phyloP scores from a whole-genome alignment of 1,140 invertebrate species.

The Sycophaga agraensis region DNA sequence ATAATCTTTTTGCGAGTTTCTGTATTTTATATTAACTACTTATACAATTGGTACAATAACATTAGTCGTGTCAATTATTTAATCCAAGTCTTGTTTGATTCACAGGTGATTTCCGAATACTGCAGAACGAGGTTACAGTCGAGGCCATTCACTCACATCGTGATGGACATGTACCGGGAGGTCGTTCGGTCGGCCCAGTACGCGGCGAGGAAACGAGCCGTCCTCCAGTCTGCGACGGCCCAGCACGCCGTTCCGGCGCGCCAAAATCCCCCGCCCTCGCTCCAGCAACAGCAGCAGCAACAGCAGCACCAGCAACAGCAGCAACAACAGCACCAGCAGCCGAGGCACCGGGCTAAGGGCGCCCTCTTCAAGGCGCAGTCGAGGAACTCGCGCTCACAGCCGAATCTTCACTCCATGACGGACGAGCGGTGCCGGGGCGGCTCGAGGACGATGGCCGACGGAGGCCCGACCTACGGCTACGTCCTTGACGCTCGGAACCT shows the following conservation, averaged over 20 bases:
- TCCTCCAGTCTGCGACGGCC: neutral
- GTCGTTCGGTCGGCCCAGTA: constrained; percentile 54
- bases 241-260: constrained; percentile 16
- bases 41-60: too few relatives aligned
- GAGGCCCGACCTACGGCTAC: neutral
- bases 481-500: constrained; percentile 19
- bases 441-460: neutral
- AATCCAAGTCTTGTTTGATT: constrained; percentile 20
- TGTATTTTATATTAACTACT: too few relatives aligned
- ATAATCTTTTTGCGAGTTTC: too few relatives aligned
- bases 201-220: constrained; percentile 41
- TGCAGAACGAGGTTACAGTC: constrained; percentile 59
- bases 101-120: constrained; percentile 64
- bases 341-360: constrained; percentile 32
- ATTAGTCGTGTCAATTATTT: too few relatives aligned
- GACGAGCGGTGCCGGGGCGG: neutral
- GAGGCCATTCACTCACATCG: constrained; percentile 63
- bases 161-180: constrained; percentile 65
- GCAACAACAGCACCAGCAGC: constrained; percentile 24
- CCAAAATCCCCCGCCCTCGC: constrained; percentile 15
- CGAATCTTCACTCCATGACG: constrained; percentile 45
- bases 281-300: constrained; percentile 23
- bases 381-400: constrained; percentile 52
- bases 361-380: constrained; percentile 48
- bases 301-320: constrained; percentile 14